Percentiles rank a stretch among this genome's conserved stretches.
These are phyloP conservation scores for Uloborus plumipes DNA, from an alignment of 2,888 invertebrate species.

Conservation along the genomic window DNA sequence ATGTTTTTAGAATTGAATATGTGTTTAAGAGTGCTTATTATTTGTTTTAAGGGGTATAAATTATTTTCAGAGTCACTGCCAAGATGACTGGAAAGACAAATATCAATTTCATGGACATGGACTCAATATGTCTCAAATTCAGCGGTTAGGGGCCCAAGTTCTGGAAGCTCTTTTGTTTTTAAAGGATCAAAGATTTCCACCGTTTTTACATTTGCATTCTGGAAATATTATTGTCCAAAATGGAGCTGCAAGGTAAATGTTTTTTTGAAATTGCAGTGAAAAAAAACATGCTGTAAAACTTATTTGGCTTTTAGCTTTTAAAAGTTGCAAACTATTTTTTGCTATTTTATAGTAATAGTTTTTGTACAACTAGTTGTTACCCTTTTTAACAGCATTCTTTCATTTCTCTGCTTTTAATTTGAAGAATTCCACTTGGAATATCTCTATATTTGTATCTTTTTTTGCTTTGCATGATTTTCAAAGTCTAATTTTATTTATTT, in stretches of 20 bases:
- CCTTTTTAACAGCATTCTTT: too few relatives aligned
- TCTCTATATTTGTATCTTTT: too few relatives aligned
- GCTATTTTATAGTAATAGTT: too few relatives aligned
- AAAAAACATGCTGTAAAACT: neutral
- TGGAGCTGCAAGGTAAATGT: slow-evolving; percentile 84
- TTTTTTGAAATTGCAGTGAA: neutral
- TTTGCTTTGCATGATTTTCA: too few relatives aligned
- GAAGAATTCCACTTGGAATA: too few relatives aligned
- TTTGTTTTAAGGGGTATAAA: slow-evolving; percentile 33
- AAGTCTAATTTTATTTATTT: too few relatives aligned
- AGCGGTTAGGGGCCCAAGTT: slow-evolving; percentile 88
- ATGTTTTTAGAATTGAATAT: too few relatives aligned
- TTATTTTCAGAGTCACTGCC: slow-evolving; percentile 80
- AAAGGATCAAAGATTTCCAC: slow-evolving; percentile 88
- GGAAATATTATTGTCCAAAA: slow-evolving; percentile 93
- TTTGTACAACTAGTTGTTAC: too few relatives aligned
- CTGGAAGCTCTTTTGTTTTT: slow-evolving; percentile 88
- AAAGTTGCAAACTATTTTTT: too few relatives aligned
- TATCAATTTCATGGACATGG: slow-evolving; percentile 79
- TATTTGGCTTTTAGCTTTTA: too few relatives aligned
- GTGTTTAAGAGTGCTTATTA: too few relatives aligned
- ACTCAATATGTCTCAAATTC: slow-evolving; percentile 83
- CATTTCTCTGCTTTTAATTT: too few relatives aligned
- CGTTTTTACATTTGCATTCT: slow-evolving; percentile 87
- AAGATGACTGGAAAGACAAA: slow-evolving; percentile 83